Evolutionary conservation across 2,888 invertebrate species (phyloP), one percentile per base, ranked within the genome.

Genomic region (Luffia ferchaultella): DNA sequence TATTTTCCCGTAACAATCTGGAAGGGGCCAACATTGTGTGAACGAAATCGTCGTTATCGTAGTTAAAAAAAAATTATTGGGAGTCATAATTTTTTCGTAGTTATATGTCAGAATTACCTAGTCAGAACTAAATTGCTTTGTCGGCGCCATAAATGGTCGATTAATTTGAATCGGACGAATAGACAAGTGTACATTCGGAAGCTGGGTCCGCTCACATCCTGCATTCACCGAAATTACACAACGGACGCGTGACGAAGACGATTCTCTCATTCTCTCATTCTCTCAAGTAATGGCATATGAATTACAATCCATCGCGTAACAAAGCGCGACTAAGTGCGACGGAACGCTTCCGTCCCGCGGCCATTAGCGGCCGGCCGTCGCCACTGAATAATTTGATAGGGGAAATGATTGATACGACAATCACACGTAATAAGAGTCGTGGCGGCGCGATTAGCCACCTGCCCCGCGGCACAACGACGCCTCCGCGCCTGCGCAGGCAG

Each of bases 321-420:
- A 76, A 80, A 78, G 68, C 79, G 76, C 74, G 71, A 78, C 82
- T 75, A 78, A 79, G 77, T 79, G 76, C 73, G 61, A 64, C 67
- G 70, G 73, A 77, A 76, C 69, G 73, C 72, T 76, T 76, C 76
- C 74, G 75, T 67, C 63, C 64, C 55, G 60, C 62, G 58, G 63
- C 71, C 77, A 76, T 78, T 76, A 75, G 60, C 62, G 55, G 52
- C 30, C 30, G 76, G 79, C 77, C 16, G 41, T 67, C 67, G 66
- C 79, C 76, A 76, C 79, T 75, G 78, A 79, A 82, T 82, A 76
- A 82, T 80, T 80, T 80, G 77, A 78, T 80, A 76, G 73, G 70
- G 73, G 76, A 79, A 77, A 82, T 82, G 82, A 82, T 82, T 82
- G 80, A 82, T 82, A 79, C 77, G 76, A 79, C 78, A 74, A 80